phyloP scores from a whole-genome alignment of 2,113 vertebrate species.

The Desmodus rotundus region DNA sequence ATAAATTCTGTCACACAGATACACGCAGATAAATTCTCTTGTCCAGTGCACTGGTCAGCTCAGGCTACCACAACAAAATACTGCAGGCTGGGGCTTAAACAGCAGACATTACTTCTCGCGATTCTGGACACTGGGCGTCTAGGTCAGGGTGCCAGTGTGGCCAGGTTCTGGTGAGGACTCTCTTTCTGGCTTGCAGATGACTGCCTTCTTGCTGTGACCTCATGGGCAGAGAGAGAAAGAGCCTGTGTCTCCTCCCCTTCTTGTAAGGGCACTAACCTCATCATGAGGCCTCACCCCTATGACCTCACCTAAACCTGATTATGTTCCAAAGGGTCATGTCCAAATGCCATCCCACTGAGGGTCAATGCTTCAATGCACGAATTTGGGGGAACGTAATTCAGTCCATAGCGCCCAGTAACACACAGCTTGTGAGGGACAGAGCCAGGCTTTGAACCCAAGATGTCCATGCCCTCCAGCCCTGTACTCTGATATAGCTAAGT shows the following conservation, averaged over 20 bases:
- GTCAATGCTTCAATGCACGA: neutral
- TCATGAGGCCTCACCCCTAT: neutral
- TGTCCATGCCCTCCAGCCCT: neutral
- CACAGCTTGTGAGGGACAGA: neutral
- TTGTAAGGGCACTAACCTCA: neutral
- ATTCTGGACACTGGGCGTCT: neutral
- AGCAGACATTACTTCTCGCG: neutral
- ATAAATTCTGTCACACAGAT: too few relatives aligned
- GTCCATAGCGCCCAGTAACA: neutral
- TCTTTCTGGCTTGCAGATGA: neutral
- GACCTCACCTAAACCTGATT: neutral
- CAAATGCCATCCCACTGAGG: neutral
- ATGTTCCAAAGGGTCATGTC: neutral
- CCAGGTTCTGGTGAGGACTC: neutral
- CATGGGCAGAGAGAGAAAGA: neutral
- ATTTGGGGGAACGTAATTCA: neutral
- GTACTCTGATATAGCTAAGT: neutral
- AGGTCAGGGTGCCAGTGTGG: neutral
- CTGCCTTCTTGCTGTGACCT: neutral
- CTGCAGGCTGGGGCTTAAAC: neutral
- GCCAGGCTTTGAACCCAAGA: neutral
- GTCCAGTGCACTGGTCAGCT: neutral
- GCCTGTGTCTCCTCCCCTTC: neutral
- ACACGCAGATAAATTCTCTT: neutral
- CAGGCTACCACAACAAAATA: neutral